phyloP scores from a whole-genome alignment of 2,888 invertebrate species.

The Synergus gifuensis region DNA sequence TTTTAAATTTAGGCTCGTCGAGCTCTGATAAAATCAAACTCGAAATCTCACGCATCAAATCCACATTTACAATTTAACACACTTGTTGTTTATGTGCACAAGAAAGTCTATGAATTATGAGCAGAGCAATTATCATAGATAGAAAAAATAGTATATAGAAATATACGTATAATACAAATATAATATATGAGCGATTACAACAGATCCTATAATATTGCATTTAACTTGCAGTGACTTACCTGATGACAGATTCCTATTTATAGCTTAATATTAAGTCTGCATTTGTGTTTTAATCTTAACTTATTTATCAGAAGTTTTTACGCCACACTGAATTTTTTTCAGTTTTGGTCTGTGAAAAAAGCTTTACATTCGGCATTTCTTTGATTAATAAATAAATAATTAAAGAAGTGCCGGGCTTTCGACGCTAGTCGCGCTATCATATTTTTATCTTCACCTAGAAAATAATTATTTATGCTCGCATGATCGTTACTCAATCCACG shows the following conservation, averaged over 20 bases:
- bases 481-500: conserved; percentile 46
- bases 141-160: conserved; percentile 56
- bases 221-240: conserved; percentile 58
- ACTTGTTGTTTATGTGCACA: conserved; percentile 67
- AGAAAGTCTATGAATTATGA: conserved; percentile 63
- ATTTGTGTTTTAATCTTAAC: conserved; percentile 23
- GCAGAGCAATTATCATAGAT: conserved; percentile 61
- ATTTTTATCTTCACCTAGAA: conserved; percentile 54
- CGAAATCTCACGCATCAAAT: conserved; percentile 45
- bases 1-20: background rate
- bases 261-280: conserved; percentile 58
- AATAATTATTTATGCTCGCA: conserved; percentile 45
- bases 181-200: conserved; percentile 58
- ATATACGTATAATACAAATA: conserved; percentile 52
- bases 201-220: conserved; percentile 56
- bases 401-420: conserved; percentile 54
- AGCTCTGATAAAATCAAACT: conserved; percentile 36
- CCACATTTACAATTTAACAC: conserved; percentile 47
- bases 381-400: background rate
- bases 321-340: background rate
- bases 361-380: background rate
- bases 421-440: conserved; percentile 67
- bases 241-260: conserved; percentile 64
- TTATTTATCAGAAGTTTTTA: conserved; percentile 13
- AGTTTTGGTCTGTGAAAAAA: background rate